Evolutionary conservation across 23 tunicate genomes (phyloP).

Genomic region (Ascidia mentula): DNA sequence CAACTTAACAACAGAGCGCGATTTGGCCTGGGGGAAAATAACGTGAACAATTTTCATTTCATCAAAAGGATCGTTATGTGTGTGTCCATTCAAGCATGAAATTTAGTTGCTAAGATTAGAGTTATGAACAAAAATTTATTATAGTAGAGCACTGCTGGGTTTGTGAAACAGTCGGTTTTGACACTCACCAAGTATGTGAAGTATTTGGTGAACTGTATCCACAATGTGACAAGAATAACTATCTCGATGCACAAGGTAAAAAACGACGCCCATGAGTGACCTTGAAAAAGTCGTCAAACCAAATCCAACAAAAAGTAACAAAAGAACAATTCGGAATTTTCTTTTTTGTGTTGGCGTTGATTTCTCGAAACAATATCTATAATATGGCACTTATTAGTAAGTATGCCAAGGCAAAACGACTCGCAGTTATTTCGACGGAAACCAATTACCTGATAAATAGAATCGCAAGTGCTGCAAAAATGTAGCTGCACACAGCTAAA

Average conservation of each 20-base stretch:
- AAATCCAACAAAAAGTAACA: not conserved
- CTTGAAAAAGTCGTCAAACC: not conserved
- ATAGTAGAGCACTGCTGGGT: too few relatives aligned
- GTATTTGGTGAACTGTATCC: not conserved
- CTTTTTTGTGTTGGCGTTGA: too few relatives aligned
- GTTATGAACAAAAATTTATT: too few relatives aligned
- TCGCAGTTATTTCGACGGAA: not conserved
- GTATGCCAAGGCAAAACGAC: not conserved
- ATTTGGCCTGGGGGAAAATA: too few relatives aligned
- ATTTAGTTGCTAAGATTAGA: too few relatives aligned
- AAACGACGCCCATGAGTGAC: not conserved
- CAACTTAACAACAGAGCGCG: too few relatives aligned
- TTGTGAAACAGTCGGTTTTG: too few relatives aligned
- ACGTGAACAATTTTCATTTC: too few relatives aligned
- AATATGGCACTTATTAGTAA: not conserved
- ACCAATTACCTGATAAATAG: not conserved
- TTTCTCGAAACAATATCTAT: not conserved
- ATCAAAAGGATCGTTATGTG: too few relatives aligned
- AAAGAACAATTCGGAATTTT: not conserved
- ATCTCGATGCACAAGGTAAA: not conserved
- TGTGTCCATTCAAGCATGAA: too few relatives aligned
- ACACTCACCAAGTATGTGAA: not conserved
- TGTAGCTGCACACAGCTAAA: not conserved
- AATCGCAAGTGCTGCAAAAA: not conserved
- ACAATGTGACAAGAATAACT: not conserved